Base-by-base conservation (phyloP, 2,113 vertebrate genomes). In the Crotalus viridis region DNA sequence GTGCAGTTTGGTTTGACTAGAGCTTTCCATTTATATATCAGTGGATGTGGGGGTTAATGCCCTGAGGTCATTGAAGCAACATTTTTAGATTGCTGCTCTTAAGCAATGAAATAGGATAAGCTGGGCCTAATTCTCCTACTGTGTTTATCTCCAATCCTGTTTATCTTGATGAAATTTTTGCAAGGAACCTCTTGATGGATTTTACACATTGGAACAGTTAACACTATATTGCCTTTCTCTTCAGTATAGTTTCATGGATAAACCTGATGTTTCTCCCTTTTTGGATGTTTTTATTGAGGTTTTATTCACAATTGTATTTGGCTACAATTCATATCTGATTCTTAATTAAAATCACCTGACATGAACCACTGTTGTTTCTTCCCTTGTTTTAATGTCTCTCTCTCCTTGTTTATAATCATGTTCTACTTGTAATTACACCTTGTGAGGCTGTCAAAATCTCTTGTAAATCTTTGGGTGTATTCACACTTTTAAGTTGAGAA, bases 281-380 rank as follows among this genome's bases (percentile, higher is more conserved):
- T 97, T 97, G 96, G 96, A 97, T 93, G 94, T 94, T 55, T 98
- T 98, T 97, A 94, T 93, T 96, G 96, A 95, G 94, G 89, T 97
- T 98, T 97, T 92, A 89, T 95, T 97, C n/a, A 21, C 90, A 95
- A 96, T 96, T 97, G 95, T 98, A 97, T 93, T 96, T 95, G 96
- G 94, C 97, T 96, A 95, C 97, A 96, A 98, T 98, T 98, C 98
- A 94, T 98, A 98, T 96, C 92, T 93, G 90, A 96, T 95, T 95
- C 96, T 98, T 98, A 97, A 98, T 98, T 98, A 98, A 98, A 98
- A 94, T 95, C 95, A 95, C 97, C 97, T 98, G 94, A 96, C 95
- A 95, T 96, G 96, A 69, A 94, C 64, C 22, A 9, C 61, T 91
- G 26, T n/a, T 56, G 28, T 7, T 51, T 69, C 43, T 28, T 26